These are phyloP conservation scores for Opisthograptis luteolata DNA, from an alignment of 2,888 invertebrate genomes.

Conservation along the genomic window DNA sequence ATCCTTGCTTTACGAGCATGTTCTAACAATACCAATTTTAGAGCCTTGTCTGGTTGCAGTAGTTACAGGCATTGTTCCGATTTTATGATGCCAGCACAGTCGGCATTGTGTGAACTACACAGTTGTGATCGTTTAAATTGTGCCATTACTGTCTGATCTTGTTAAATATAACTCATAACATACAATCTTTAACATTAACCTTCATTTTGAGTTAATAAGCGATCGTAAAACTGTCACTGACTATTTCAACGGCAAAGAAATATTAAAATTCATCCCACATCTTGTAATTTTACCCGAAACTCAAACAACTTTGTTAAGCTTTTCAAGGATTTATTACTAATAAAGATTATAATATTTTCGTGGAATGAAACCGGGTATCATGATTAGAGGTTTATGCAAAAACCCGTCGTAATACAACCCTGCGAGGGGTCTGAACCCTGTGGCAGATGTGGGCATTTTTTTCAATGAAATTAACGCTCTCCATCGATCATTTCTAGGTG, in stretches of 20 bases:
- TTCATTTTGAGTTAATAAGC: slow-evolving; percentile 3
- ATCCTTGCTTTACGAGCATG: slow-evolving; percentile 65
- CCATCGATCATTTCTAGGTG: slow-evolving; percentile 64
- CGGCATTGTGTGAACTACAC: slow-evolving; percentile 35
- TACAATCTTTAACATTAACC: neutral
- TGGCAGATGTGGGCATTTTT: slow-evolving; percentile 29
- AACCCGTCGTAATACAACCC: slow-evolving; percentile 78
- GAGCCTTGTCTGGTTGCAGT: slow-evolving; percentile 64
- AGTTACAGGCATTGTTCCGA: slow-evolving; percentile 64
- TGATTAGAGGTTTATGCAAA: slow-evolving; percentile 64
- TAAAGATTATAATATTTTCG: slow-evolving; percentile 44
- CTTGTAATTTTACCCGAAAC: slow-evolving; percentile 24
- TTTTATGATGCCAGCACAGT: slow-evolving; percentile 55
- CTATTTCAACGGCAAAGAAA: slow-evolving; percentile 8
- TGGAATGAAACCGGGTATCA: slow-evolving; percentile 56
- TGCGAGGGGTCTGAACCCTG: slow-evolving; percentile 70
- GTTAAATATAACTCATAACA: neutral
- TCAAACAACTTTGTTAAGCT: slow-evolving; percentile 26
- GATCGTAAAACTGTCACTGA: slow-evolving; percentile 6
- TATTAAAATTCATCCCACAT: slow-evolving; percentile 24
- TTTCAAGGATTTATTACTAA: slow-evolving; percentile 28
- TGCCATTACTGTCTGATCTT: slow-evolving; percentile 7
- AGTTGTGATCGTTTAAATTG: slow-evolving; percentile 29
- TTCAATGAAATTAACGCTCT: slow-evolving; percentile 49
- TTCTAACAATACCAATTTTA: slow-evolving; percentile 71